Evolutionary conservation across 2,888 invertebrate genomes (phyloP).

Genomic region (Lobophora halterata): DNA sequence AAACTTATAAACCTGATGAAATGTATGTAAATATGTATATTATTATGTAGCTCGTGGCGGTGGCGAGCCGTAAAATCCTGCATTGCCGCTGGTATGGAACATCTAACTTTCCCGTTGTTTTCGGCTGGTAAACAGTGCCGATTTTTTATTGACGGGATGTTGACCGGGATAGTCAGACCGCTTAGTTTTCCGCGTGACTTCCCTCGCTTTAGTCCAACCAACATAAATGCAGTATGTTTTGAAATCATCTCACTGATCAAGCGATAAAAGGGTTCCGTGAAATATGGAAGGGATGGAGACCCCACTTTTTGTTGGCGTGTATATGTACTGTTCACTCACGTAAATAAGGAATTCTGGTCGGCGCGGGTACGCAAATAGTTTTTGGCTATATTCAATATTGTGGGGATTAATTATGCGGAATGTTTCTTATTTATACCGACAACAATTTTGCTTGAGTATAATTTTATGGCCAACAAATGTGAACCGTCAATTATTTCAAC

Average conservation of each 20-base stretch:
- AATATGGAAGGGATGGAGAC: conserved; percentile 19
- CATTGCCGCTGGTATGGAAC: conserved; percentile 9
- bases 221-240: conserved; percentile 17
- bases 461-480: no score
- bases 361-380: not conserved
- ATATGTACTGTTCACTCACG: conserved; percentile 6
- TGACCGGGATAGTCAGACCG: conserved; percentile 33
- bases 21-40: conserved; percentile 16
- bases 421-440: not conserved
- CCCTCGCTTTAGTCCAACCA: conserved; percentile 19
- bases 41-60: conserved; percentile 24
- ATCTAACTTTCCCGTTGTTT: conserved; percentile 12
- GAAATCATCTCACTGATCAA: conserved; percentile 24
- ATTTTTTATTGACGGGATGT: conserved; percentile 39
- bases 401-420: not conserved
- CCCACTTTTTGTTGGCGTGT: conserved; percentile 17
- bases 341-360: conserved; percentile 9
- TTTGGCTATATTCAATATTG: no score
- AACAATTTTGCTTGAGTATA: no score
- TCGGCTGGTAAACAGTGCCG: conserved; percentile 16
- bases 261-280: conserved; percentile 25
- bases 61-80: conserved; percentile 21
- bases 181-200: conserved; percentile 39
- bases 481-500: no score
- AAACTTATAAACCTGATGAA: conserved; percentile 26